Base-by-base conservation (phyloP, 2,113 vertebrate species). In the Anhinga anhinga region DNA sequence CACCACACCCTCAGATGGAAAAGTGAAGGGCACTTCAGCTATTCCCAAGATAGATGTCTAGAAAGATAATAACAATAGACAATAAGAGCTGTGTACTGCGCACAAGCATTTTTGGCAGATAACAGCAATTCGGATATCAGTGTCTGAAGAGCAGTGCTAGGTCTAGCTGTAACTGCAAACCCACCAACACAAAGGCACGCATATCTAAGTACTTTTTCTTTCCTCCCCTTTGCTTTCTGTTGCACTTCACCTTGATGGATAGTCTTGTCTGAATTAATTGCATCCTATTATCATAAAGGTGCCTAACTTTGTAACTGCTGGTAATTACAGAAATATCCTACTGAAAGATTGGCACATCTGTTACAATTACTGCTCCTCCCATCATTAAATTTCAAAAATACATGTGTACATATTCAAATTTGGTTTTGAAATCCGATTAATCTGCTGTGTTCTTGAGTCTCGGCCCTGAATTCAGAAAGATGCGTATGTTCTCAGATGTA, bases 31-130 rank as follows among this genome's bases (percentile, higher is more conserved):
- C 88, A 84, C 90, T 92, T 59, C 90, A 82, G 47, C 83, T 88
- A 78, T 86, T 95, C 82, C 86, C 73, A 34, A 78, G 86, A 88
- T 49, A 95, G 97, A 94, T 87, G 78, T 79, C 91, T 85, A 52
- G 40, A 71, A 40, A 94, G 96, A 85, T 94, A 85, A 74, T 15
- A 95, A 96, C 95, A 95, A 79, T 86, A 88, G 96, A 96, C 93
- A 96, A 96, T 96, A 91, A 93, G 80, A 67, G 21, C 50, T 30
- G 20, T 73, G 67, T 90, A 59, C 63, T 16, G 91, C 65, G 49
- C 92, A 80, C 40, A 86, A 56, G 53, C 69, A 4, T 74, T 97
- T 96, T 84, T 91, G 89, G 93, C 90, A 95, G 82, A 88, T 87
- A 96, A 55, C 47, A 76, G 56, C 52, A 36, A 74, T 67, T 82